Evolutionary conservation across 2,113 vertebrate species (phyloP).

Genomic region (Edolisoma coerulescens): DNA sequence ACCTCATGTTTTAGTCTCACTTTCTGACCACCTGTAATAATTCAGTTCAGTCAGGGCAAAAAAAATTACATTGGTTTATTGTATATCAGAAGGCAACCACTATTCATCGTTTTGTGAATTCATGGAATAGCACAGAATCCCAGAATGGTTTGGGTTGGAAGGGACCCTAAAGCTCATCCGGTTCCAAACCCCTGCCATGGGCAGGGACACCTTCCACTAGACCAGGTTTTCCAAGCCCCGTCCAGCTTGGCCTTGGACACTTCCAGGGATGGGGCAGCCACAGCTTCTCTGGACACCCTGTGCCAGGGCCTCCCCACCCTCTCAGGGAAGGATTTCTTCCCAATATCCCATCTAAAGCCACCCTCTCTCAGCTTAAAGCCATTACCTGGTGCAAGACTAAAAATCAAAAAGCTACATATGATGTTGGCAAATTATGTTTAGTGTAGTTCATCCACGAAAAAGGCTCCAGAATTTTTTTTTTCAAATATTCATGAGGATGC

Average conservation of each 20-base stretch:
- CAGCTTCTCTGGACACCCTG: neutral
- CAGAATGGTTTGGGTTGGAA: neutral
- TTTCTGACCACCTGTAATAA: neutral
- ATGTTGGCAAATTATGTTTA: neutral
- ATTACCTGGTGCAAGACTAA: neutral
- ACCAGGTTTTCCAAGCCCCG: rapidly evolving
- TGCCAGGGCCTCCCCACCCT: neutral
- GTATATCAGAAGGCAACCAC: neutral
- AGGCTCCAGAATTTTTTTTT: neutral
- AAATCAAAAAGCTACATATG: neutral
- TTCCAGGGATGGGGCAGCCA: neutral
- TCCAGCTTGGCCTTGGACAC: neutral
- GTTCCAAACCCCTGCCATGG: neutral
- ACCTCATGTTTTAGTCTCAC: neutral
- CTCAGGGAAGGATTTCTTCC: neutral
- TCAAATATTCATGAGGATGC: neutral
- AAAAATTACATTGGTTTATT: neutral
- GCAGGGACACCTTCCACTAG: neutral
- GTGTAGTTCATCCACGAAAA: neutral
- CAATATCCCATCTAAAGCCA: neutral
- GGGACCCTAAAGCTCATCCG: neutral
- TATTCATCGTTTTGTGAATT: neutral
- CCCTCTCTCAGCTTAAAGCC: neutral
- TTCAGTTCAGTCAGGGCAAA: neutral
- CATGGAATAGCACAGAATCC: neutral